These are phyloP conservation scores for Drosophila prosaltans DNA, from an alignment of 1,140 invertebrate genomes.

Conservation along the genomic window DNA sequence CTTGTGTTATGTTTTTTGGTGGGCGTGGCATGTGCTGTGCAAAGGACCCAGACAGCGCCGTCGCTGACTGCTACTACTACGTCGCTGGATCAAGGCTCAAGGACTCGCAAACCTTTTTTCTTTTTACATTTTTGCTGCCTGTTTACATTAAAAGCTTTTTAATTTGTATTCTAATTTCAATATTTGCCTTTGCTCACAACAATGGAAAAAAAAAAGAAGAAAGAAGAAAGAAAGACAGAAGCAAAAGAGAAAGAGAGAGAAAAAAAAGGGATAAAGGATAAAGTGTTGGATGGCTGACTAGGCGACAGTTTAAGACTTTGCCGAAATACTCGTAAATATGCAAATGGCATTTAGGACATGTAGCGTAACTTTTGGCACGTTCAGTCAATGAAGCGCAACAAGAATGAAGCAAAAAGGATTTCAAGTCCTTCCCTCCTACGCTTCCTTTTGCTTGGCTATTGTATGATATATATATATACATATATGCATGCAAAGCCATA, in stretches of 20 bases:
- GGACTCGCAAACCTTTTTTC: conserved; percentile 54
- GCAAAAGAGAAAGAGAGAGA: conserved; percentile 13
- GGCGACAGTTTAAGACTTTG: conserved; percentile 36
- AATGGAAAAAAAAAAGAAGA: conserved; percentile 60
- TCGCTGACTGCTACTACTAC: background rate
- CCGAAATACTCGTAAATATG: conserved; percentile 53
- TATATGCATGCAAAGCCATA: background rate
- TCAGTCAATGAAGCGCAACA: conserved; percentile 53
- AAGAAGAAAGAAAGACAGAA: conserved; percentile 35
- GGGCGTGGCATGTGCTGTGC: conserved; percentile 37
- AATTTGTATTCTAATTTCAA: conserved; percentile 81
- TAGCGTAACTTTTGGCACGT: conserved; percentile 75
- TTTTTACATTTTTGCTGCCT: conserved; percentile 30
- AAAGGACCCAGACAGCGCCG: conserved; percentile 6
- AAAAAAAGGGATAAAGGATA: conserved; percentile 32
- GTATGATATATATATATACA: background rate
- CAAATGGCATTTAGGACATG: conserved; percentile 76
- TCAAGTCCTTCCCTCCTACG: background rate
- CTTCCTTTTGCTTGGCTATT: background rate
- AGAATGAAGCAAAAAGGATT: conserved; percentile 12
- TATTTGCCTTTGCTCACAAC: conserved; percentile 69
- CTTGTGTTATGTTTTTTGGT: conserved; percentile 9
- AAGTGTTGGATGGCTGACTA: conserved; percentile 7
- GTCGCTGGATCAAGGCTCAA: conserved; percentile 12
- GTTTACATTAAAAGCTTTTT: conserved; percentile 80